Base-by-base conservation (phyloP, 2,888 invertebrate genomes). In the Epiperipatus broadwayi region DNA sequence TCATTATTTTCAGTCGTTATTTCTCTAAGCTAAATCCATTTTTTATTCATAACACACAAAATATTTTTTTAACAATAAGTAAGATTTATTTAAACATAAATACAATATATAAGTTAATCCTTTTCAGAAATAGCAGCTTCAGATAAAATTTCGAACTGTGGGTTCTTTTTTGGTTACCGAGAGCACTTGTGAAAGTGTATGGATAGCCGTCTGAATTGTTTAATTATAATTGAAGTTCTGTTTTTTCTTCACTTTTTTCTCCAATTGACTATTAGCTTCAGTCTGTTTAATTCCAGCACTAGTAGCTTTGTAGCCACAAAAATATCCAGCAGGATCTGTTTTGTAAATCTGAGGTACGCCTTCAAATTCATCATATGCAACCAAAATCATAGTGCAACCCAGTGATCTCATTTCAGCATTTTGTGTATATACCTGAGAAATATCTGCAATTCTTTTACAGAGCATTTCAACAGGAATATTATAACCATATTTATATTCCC, bases 381-480 rank as follows among this genome's bases (percentile, higher is more conserved):
- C 77, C 52, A 95, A 61, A 57, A 91, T 78, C 89, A 95, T 91
- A 67, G 69, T 64, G 64, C 89, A 87, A 19, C 89, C 95, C 3
- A 97, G 70, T 1, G 95, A 95, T 46, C 97, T 70, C 93, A 97
- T 95, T 64, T 95, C 95, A 12, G 97, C 97, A 64, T 93, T 95
- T 63, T 97, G 97, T 1, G 97, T 97, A 64, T 95, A 97, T 20
- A 95, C 89, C 42, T 56, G 57, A 41, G 78, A 78, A 47, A 93
- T 79, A 59, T 99, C 97, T 1, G 95, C 93, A 30, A 99, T 77
- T 49, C 91, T 73, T 47, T 85, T 75, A 51, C 91, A 89, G 44
- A 97, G 65, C 47, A 80, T 72, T 61, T 97, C 91, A 42, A 87
- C 76, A 0, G 95, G 87, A 59, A 95, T 89, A 49, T 87, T 81